Base-by-base conservation (phyloP, 1,140 invertebrate species). In the Sycophila sp. region DNA sequence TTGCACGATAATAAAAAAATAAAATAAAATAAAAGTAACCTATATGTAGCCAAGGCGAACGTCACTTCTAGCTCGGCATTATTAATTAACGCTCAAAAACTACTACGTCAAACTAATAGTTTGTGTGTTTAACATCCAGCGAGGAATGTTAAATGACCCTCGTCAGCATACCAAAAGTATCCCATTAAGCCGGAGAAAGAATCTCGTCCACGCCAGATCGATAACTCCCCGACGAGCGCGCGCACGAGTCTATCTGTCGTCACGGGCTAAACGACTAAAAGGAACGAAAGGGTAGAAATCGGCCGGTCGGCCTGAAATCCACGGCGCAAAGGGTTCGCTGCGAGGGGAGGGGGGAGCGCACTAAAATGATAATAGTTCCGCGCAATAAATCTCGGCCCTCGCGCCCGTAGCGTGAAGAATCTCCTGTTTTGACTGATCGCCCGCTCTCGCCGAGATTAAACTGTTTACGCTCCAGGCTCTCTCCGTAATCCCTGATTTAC, bases 391-490 rank as follows among this genome's bases (percentile, higher is more conserved):
- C 69, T 66, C 59, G 45, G 15, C 40, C 53, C 68, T 56, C 55
- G 73, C 58, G 58, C 71, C 19, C 71, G 17, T 36, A 64, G 59
- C 82, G 77, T 85, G 78, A 78, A 81, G 69, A 80, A 85, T 85
- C 77, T 73, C 78, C 83, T 86, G 84, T 86, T 86, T 85, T 85
- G 84, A 85, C 84, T 74, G 75, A 81, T 82, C 69, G 74, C 73
- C 75, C 69, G 76, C 77, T 80, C 79, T 73, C 75, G 76, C 73
- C 75, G 76, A 82, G 82, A 84, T 85, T 83, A 85, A 83, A 83
- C 80, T 81, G 82, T 85, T 86, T 86, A 83, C 81, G 77, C 83
- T 78, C 78, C 78, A 73, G 10, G 19, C 78, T 28, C 42, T 28
- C 40, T 30, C 15, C 17, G 30, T 78, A 84, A 86, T 85, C 82